These are phyloP conservation scores for Glossophaga mutica DNA, from an alignment of 2,797 vertebrate species.

Conservation along the genomic window DNA sequence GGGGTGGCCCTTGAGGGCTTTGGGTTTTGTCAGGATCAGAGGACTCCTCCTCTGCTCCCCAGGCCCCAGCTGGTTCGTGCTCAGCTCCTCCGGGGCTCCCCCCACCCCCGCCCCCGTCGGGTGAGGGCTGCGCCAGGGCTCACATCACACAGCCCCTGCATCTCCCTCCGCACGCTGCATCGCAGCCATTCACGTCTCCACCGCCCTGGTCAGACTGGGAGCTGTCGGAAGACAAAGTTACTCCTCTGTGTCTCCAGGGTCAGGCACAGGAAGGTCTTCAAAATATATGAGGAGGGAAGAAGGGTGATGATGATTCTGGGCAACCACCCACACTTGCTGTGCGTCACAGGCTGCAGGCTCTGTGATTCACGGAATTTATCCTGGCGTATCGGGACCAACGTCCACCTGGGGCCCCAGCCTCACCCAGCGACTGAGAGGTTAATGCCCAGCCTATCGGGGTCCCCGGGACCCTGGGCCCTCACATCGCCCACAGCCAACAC, in stretches of 20 bases:
- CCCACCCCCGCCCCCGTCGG: fast-evolving
- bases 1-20: background rate
- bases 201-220: background rate
- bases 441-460: no score
- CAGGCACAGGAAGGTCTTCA: background rate
- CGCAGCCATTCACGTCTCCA: no score
- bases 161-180: fast-evolving
- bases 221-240: background rate
- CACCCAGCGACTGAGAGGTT: background rate
- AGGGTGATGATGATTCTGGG: no score
- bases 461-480: background rate
- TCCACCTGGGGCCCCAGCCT: background rate
- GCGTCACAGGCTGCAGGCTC: background rate
- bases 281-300: background rate
- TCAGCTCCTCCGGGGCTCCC: background rate
- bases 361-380: background rate
- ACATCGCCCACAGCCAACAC: background rate
- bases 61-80: background rate
- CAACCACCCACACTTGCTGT: no score
- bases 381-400: background rate
- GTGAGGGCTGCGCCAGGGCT: fast-evolving
- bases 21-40: background rate
- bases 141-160: no score
- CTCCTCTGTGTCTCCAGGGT: background rate
- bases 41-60: background rate